Evolutionary conservation across 2,888 invertebrate species (phyloP).

Genomic region (Bombylius major): DNA sequence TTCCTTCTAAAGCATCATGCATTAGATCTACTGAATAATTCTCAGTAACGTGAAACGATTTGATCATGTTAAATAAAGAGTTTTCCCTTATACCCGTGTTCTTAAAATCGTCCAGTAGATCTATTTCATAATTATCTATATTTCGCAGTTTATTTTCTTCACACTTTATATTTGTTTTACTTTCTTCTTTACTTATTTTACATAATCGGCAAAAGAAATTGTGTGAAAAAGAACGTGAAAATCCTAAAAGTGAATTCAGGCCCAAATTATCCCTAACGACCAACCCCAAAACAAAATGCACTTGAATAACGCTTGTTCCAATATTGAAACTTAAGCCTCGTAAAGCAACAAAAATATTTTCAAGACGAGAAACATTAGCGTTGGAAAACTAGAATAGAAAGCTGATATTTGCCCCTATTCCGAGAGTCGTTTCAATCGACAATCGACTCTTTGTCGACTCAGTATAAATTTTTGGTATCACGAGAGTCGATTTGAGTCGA

Average conservation of each 20-base stretch:
- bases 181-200: not conserved
- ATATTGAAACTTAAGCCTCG: too few relatives aligned
- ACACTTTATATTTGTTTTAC: constrained; percentile 5
- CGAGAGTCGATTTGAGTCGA: too few relatives aligned
- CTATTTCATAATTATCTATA: constrained; percentile 1
- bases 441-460: too few relatives aligned
- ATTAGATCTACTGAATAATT: constrained; percentile 9
- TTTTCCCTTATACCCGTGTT: constrained; percentile 2
- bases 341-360: too few relatives aligned
- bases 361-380: not conserved
- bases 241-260: not conserved
- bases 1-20: constrained; percentile 7
- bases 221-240: not conserved
- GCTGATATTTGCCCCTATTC: too few relatives aligned
- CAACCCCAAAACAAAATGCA: constrained; percentile 3
- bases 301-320: not conserved
- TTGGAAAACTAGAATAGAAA: not conserved
- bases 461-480: too few relatives aligned
- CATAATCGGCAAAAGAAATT: not conserved
- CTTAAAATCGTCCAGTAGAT: not conserved
- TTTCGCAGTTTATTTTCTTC: too few relatives aligned
- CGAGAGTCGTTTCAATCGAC: too few relatives aligned
- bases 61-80: constrained; percentile 3
- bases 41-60: constrained; percentile 7
- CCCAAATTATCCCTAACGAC: constrained; percentile 8